These are phyloP conservation scores for Haemorhous mexicanus DNA, from an alignment of 2,113 vertebrate genomes.

Conservation along the genomic window DNA sequence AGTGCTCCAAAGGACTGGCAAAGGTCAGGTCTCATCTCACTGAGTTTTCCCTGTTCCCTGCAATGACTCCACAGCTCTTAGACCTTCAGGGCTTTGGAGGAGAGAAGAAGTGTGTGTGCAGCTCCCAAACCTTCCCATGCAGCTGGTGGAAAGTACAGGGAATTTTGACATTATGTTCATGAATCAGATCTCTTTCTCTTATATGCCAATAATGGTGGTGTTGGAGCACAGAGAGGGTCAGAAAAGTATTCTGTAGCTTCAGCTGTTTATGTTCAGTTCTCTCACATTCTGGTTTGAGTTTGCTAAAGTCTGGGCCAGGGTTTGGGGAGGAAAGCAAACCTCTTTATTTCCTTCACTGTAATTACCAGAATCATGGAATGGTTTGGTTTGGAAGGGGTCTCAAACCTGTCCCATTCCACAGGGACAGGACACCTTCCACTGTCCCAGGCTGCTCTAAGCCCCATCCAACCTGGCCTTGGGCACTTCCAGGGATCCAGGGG, in stretches of 20 bases:
- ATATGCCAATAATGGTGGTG: neutral
- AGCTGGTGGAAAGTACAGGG: neutral
- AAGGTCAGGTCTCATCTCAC: neutral
- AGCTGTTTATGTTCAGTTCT: neutral
- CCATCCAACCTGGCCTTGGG: fast-evolving
- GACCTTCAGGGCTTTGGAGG: neutral
- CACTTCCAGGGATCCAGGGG: neutral
- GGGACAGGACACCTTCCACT: neutral
- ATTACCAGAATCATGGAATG: neutral
- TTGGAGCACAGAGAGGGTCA: fast-evolving
- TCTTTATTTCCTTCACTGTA: neutral
- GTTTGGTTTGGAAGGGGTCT: neutral
- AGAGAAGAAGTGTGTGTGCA: neutral
- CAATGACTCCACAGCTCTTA: neutral
- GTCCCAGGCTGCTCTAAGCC: neutral
- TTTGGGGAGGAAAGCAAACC: neutral
- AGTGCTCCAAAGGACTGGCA: neutral
- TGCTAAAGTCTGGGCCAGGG: neutral
- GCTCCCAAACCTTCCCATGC: neutral
- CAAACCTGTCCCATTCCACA: neutral
- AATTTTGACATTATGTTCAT: neutral
- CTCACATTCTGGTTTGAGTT: neutral
- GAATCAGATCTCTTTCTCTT: neutral
- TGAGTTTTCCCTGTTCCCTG: neutral
- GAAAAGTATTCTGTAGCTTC: neutral